phyloP scores from a whole-genome alignment of 2,113 vertebrate species.

The Brachirus orientalis region DNA sequence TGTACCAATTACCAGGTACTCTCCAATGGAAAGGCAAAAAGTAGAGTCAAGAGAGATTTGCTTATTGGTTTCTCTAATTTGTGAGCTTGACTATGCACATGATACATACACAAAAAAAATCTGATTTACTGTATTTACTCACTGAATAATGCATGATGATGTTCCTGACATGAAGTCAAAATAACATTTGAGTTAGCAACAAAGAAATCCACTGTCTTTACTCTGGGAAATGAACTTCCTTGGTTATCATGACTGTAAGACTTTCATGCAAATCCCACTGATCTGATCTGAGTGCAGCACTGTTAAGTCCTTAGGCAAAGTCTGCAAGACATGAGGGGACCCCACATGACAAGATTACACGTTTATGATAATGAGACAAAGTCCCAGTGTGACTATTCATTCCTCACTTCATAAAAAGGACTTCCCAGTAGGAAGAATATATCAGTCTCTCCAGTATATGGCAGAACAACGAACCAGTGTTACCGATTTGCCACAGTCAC shows the following conservation, averaged over 20 bases:
- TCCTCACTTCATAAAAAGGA: slow-evolving; percentile 26
- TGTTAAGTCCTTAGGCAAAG: slow-evolving; percentile 19
- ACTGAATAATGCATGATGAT: no score
- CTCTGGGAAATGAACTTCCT: slow-evolving; percentile 10
- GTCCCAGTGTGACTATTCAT: slow-evolving; percentile 11
- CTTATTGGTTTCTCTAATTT: no score
- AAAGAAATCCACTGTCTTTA: slow-evolving; percentile 6
- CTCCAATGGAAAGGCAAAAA: no score
- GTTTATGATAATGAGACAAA: slow-evolving; percentile 35
- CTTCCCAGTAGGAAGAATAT: slow-evolving; percentile 21
- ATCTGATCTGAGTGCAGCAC: neutral
- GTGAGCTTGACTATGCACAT: no score
- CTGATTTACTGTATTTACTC: no score
- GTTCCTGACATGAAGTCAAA: neutral
- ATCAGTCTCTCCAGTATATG: slow-evolving; percentile 12
- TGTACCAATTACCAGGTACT: no score
- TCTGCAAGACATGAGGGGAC: slow-evolving; percentile 3
- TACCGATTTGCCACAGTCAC: slow-evolving; percentile 38
- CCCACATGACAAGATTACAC: slow-evolving; percentile 40
- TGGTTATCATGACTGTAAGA: slow-evolving; percentile 2
- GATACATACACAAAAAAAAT: no score
- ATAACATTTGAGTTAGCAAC: neutral
- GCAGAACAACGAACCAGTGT: slow-evolving; percentile 25
- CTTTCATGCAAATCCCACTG: slow-evolving; percentile 26
- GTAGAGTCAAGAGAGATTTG: no score